A percentile compares a stretch with the other conserved stretches of the same genome.
phyloP scores from a whole-genome alignment of 2,797 vertebrate genomes.

The Bryconaethiops microstoma region DNA sequence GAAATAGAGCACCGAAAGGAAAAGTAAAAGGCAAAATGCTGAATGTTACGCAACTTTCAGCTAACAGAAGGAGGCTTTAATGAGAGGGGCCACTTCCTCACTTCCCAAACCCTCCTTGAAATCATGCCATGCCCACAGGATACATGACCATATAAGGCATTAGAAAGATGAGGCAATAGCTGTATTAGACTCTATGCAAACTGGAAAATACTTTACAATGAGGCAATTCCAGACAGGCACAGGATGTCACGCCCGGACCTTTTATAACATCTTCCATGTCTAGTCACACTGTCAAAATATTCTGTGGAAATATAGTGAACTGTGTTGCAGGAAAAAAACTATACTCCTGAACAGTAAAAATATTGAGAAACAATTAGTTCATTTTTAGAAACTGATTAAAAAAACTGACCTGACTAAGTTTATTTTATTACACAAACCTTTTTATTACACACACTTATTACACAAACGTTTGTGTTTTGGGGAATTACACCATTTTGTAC shows the following conservation, averaged over 20 bases:
- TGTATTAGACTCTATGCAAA: background rate
- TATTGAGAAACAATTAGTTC: too few relatives aligned
- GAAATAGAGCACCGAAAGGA: constrained; percentile 3
- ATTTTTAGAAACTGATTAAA: too few relatives aligned
- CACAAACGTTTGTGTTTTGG: too few relatives aligned
- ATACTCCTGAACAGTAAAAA: too few relatives aligned
- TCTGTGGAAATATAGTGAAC: background rate
- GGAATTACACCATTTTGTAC: too few relatives aligned
- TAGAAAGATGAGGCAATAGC: background rate
- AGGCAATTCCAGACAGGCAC: background rate
- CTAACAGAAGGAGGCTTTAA: background rate
- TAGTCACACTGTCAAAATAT: background rate
- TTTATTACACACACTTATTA: too few relatives aligned
- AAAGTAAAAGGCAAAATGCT: background rate
- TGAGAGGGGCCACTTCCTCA: background rate
- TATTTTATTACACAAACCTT: too few relatives aligned
- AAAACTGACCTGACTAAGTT: too few relatives aligned
- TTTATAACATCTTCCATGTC: background rate
- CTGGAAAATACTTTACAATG: background rate
- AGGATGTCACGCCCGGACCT: background rate
- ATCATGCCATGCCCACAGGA: constrained; percentile 6
- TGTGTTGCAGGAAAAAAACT: too few relatives aligned
- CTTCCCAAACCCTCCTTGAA: background rate
- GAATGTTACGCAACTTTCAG: background rate
- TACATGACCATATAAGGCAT: background rate